Percentiles rank a stretch among this genome's conserved stretches.
phyloP scores from a whole-genome alignment of 2,888 invertebrate genomes.

The Aleiodes leptofemur region DNA sequence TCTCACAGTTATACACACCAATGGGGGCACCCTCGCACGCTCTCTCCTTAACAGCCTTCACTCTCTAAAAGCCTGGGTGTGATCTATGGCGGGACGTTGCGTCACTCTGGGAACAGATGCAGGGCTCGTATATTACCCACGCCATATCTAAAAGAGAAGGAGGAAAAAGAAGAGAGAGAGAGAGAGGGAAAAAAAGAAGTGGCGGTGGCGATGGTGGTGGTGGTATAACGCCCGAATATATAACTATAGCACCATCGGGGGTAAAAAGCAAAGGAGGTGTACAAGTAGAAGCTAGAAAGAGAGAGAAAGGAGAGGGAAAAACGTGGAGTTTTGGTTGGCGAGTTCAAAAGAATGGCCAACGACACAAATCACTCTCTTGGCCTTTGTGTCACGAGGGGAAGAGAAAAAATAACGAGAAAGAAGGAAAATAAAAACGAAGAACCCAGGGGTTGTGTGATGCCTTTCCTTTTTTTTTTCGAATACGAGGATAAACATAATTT shows the following conservation, averaged over 20 bases:
- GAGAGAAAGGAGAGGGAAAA: conserved; percentile 36
- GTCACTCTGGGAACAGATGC: conserved; percentile 78
- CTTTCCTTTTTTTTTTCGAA: no score
- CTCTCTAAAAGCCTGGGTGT: conserved; percentile 79
- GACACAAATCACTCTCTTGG: conserved; percentile 71
- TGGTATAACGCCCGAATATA: conserved; percentile 42
- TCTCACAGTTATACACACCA: conserved; percentile 59
- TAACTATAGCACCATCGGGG: conserved; percentile 1
- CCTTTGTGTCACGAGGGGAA: conserved; percentile 65
- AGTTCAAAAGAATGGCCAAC: conserved; percentile 71
- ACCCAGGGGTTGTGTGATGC: no score
- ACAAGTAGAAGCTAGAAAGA: conserved; percentile 49
- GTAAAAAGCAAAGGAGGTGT: conserved; percentile 11
- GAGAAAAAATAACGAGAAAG: background rate
- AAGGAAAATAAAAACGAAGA: background rate
- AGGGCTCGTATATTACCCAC: conserved; percentile 74
- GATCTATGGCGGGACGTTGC: conserved; percentile 83
- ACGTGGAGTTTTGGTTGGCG: conserved; percentile 51
- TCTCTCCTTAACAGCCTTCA: conserved; percentile 78
- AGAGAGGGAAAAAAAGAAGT: conserved; percentile 48
- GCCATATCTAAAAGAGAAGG: conserved; percentile 69
- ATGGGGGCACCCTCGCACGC: conserved; percentile 68
- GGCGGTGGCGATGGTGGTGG: conserved; percentile 15
- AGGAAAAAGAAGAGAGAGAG: conserved; percentile 51
- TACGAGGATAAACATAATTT: conserved; percentile 5